Conservation (phyloP, 1,140 invertebrate species). For the Plutomurus gul region DNA sequence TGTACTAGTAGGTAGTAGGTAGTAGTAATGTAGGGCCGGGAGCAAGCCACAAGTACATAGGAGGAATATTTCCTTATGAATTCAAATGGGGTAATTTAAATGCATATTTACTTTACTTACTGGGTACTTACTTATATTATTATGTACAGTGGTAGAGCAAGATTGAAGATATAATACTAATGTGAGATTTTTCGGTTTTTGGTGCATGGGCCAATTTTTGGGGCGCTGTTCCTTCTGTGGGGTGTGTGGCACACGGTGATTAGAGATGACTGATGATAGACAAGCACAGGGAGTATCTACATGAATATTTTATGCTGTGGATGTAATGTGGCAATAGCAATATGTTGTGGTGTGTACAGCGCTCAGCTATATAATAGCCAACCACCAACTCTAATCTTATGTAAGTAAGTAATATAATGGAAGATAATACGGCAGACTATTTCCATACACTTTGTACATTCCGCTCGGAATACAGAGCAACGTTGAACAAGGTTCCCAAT, state of each 20-base stretch:
- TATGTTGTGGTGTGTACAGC: neutral
- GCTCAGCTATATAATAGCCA: neutral
- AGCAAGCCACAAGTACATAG: neutral
- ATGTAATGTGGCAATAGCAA: neutral
- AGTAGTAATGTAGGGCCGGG: neutral
- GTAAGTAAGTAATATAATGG: no score
- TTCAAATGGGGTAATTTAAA: constrained; percentile 30
- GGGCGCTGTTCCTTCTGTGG: neutral
- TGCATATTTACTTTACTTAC: neutral
- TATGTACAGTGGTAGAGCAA: neutral
- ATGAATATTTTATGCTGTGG: neutral
- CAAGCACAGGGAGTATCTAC: neutral
- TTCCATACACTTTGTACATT: neutral
- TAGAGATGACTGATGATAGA: constrained; percentile 23
- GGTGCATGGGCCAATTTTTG: constrained; percentile 8
- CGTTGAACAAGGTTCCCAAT: neutral
- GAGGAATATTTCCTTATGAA: constrained; percentile 14
- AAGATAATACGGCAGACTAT: no score
- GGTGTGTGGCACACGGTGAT: neutral
- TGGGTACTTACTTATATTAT: neutral
- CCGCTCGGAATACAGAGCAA: neutral
- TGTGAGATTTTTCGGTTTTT: constrained; percentile 9
- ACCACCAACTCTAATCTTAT: neutral
- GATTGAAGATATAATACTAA: neutral
- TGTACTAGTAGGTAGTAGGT: no score